Percentiles rank a stretch among this genome's conserved stretches.
phyloP scores from a whole-genome alignment of 2,113 vertebrate species.

The Dicerorhinus sumatrensis region DNA sequence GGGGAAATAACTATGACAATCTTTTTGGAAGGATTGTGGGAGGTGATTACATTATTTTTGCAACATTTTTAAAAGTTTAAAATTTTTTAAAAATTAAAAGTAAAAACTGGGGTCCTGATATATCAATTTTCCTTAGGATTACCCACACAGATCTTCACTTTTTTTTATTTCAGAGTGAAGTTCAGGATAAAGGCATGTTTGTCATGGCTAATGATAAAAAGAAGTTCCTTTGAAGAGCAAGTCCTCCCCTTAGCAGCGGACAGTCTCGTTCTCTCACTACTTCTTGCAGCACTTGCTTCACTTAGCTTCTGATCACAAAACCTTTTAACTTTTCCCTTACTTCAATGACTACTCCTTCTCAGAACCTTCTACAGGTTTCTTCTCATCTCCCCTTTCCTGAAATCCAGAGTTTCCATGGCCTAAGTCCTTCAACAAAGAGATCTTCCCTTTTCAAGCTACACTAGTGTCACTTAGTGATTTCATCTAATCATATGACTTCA shows the following conservation, averaged over 20 bases:
- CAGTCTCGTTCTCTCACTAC: not conserved
- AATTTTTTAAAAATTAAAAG: not conserved
- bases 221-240: constrained; percentile 20
- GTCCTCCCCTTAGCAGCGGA: not conserved
- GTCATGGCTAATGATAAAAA: not conserved
- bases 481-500: not conserved
- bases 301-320: not conserved
- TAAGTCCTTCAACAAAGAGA: not conserved
- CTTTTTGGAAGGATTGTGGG: not conserved
- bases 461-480: not conserved
- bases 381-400: not conserved
- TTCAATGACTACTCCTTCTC: not conserved
- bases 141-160: not conserved
- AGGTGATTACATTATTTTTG: not conserved
- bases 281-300: not conserved
- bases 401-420: not conserved
- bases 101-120: not conserved
- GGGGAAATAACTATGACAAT: not conserved
- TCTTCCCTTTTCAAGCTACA: not conserved
- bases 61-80: not conserved
- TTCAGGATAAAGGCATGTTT: not conserved
- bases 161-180: constrained; percentile 17
- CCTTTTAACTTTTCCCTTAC: not conserved
- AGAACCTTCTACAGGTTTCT: not conserved
- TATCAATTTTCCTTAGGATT: not conserved